Conservation (phyloP, 2,113 vertebrate genomes). For the Manacus vitellinus region DNA sequence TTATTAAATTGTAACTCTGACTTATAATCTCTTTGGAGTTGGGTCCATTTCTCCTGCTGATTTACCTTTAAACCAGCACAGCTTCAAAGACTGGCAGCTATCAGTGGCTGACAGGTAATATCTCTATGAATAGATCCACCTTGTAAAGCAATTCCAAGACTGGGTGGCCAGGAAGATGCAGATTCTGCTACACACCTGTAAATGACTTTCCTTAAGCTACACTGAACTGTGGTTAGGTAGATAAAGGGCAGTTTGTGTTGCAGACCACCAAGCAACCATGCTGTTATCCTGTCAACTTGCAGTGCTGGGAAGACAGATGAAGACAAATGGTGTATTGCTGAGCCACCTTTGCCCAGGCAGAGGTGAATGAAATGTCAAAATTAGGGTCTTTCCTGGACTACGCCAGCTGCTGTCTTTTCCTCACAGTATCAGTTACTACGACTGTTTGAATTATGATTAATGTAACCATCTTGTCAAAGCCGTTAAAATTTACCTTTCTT, state of each 20-base stretch:
- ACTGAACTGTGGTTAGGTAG: neutral
- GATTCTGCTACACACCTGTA: constrained; percentile 10
- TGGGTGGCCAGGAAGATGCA: neutral
- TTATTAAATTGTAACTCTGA: too few relatives aligned
- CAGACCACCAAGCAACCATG: constrained; percentile 11
- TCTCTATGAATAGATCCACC: neutral
- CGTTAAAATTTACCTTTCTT: constrained; percentile 27
- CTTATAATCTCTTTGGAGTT: too few relatives aligned
- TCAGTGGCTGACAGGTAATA: neutral
- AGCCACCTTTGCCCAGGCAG: neutral
- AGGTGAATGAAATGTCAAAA: constrained; percentile 29
- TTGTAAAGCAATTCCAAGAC: neutral
- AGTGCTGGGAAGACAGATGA: constrained; percentile 32
- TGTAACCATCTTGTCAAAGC: constrained; percentile 2
- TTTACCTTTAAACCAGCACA: neutral
- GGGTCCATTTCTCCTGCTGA: too few relatives aligned
- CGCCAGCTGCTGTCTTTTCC: neutral
- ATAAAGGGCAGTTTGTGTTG: constrained; percentile 31
- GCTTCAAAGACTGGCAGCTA: constrained; percentile 38
- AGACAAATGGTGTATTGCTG: neutral
- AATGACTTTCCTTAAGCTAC: neutral
- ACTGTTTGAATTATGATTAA: constrained; percentile 40
- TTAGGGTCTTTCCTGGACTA: neutral
- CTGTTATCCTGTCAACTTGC: neutral
- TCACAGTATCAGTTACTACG: neutral